Base-by-base conservation (phyloP, 1,140 invertebrate species). In the Meloidogyne floridensis region DNA sequence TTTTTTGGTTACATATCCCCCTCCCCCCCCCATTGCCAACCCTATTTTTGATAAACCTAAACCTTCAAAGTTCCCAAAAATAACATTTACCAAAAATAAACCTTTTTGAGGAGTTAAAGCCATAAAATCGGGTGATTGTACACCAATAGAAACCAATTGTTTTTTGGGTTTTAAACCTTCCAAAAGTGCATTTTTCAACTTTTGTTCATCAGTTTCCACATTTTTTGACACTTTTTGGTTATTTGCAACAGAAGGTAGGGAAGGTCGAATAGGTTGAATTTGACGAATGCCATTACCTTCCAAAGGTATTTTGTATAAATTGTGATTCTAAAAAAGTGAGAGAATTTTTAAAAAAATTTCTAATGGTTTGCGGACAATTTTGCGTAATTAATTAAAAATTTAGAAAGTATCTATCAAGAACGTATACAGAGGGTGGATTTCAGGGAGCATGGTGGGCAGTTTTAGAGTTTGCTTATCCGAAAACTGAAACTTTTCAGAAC, bases 71-170 rank as follows among this genome's bases (percentile, higher is more conserved):
- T 32, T 32, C 32, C 32, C 32, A 32, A 32, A 32, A 32, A 32
- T 32, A 53, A 59, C 6, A n/a, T 11, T 56, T 56, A 10, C 0
- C 10, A 56, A 56, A 9, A 56, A 56, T 11, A 59, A 59, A 7
- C 56, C 10, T 65, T 65, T 65, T 65, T 15, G 5, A 15, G 59
- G 15, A 7, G 59, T 65, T 65, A 6, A n/a, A 65, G 56, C 65
- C n/a, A 47, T n/a, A 51, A 79, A 79, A 20, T 71, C 77, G 8
- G 65, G 65, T 9, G 77, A 79, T 47, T 79, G 77, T n/a, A 79
- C 77, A 11, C 77, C 77, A 79, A 79, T 53, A 3, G 77, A 79
- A 4, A 79, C 77, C 3, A 79, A n/a, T 79, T 79, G 18, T n/a
- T 65, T 65, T 72, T 71, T 79, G n/a, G 42, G 77, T 1, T 69